Percentiles rank a stretch among this genome's conserved stretches.
Conservation (phyloP, 2,888 invertebrate species). For the Schrankia costaestrigalis region DNA sequence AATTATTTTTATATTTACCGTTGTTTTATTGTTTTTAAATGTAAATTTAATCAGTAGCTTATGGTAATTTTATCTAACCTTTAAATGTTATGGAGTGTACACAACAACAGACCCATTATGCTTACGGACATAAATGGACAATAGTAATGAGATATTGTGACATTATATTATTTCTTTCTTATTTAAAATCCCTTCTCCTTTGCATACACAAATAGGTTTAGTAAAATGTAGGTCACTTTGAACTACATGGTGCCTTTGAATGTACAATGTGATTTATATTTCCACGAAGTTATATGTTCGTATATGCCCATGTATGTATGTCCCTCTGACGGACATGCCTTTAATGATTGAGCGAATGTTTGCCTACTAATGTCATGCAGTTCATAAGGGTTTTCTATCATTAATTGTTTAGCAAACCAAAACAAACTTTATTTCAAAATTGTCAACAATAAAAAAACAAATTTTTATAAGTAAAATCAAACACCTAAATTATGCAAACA, state of each 20-base stretch:
- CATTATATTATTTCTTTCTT: conserved; percentile 27
- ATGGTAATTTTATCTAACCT: conserved; percentile 13
- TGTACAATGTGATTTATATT: not conserved
- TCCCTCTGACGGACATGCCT: too few relatives aligned
- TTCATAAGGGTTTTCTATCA: too few relatives aligned
- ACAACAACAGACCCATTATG: conserved; percentile 29
- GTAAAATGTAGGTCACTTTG: conserved; percentile 7
- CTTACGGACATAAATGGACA: conserved; percentile 29
- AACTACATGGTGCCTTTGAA: not conserved
- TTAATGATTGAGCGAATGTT: too few relatives aligned
- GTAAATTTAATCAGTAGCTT: conserved; percentile 25
- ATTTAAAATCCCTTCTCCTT: conserved; percentile 27
- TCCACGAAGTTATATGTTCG: too few relatives aligned
- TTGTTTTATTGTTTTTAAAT: conserved; percentile 16
- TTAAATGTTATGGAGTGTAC: conserved; percentile 18
- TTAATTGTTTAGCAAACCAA: too few relatives aligned
- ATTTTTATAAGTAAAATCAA: too few relatives aligned
- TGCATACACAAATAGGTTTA: conserved; percentile 1
- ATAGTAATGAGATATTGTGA: conserved; percentile 32
- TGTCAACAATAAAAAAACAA: too few relatives aligned
- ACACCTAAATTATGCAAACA: too few relatives aligned
- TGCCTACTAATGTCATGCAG: too few relatives aligned
- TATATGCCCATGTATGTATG: too few relatives aligned
- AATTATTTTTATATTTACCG: too few relatives aligned
- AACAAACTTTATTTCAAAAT: not conserved